Base-by-base conservation (phyloP, 2,888 invertebrate species). In the Drosophila pseudotakahashii region DNA sequence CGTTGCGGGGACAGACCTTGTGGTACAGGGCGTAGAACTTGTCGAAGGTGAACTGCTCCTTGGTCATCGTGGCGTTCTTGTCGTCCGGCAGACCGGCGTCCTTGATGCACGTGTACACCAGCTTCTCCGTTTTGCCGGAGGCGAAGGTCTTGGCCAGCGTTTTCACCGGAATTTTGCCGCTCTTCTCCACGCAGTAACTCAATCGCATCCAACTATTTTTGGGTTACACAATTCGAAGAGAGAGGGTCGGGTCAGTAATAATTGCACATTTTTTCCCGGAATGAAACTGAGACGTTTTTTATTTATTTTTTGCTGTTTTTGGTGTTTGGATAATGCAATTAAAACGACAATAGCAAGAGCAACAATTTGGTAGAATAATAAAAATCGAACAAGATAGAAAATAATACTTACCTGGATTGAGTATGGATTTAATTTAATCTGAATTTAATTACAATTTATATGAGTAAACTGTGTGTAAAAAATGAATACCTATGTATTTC, bases 11-110 rank as follows among this genome's bases (percentile, higher is more conserved):
- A 90, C 99, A 99, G 89, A 99, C 99, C 93, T 98, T 99, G 92
- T 99, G 99, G 92, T 99, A 99, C 11, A 99, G 94, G 55, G 97
- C 96, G 93, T 99, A 99, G 93, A 99, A 99, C 92, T 99, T 99
- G 81, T 99, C 99, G 91, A 99, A 99, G 0, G 99, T 99, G 91
- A 99, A 99, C 53, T 97, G 97, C 19, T 95, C 96, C 54, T 95
- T 96, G 89, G 99, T 98, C 93, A 99, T 98, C 42, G 96, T 97
- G 90, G 98, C 99, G 91, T 97, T 97, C 95, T 98, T 98, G 66
- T 97, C 98, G 72, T 97, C 96, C 0, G 99, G 98, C 76, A 99
- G 94, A 26, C 96, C 98, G 74, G 99, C 94, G 90, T 99, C 99
- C 58, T 96, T 95, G 76, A 99, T 94, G 92, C 98, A 98, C 91